Evolutionary conservation across 1,140 invertebrate genomes (phyloP).

Genomic region (Drosophila virilis): DNA sequence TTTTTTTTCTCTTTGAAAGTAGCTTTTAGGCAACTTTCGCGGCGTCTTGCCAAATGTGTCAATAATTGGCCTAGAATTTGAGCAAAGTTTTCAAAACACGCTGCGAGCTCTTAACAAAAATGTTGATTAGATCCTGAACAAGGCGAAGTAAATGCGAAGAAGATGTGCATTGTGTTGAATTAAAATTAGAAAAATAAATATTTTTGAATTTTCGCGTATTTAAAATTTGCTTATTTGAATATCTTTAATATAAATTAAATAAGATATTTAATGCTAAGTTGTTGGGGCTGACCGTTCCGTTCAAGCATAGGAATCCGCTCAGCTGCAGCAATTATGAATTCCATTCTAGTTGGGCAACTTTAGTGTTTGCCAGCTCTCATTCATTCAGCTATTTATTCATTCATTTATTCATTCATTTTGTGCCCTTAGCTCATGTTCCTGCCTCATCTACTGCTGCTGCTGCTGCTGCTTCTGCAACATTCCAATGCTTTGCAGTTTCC

Average conservation of each 20-base stretch:
- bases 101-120: conserved; percentile 24
- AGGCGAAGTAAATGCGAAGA: conserved; percentile 12
- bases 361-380: conserved; percentile 32
- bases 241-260: conserved; percentile 6
- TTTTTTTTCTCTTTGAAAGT: not conserved
- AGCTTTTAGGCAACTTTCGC: conserved; percentile 26
- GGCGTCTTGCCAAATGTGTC: conserved; percentile 63
- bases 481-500: conserved; percentile 41
- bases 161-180: not conserved
- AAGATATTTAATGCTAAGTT: conserved; percentile 17
- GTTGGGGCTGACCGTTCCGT: not conserved
- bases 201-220: not conserved
- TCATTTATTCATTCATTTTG: conserved; percentile 72
- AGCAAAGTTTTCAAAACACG: conserved; percentile 27
- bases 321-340: conserved; percentile 50
- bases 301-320: conserved; percentile 1
- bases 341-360: conserved; percentile 41
- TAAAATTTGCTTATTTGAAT: not conserved
- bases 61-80: conserved; percentile 69
- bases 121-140: not conserved
- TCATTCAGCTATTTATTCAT: conserved; percentile 47
- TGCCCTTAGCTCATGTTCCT: conserved; percentile 33
- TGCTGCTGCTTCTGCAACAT: conserved; percentile 26
- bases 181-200: conserved; percentile 7
- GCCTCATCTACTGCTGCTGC: not conserved